A percentile compares a stretch with the other conserved stretches of the same genome.
These are phyloP conservation scores for Ormyrus nitidulus DNA, from an alignment of 2,888 invertebrate genomes.

Conservation along the genomic window DNA sequence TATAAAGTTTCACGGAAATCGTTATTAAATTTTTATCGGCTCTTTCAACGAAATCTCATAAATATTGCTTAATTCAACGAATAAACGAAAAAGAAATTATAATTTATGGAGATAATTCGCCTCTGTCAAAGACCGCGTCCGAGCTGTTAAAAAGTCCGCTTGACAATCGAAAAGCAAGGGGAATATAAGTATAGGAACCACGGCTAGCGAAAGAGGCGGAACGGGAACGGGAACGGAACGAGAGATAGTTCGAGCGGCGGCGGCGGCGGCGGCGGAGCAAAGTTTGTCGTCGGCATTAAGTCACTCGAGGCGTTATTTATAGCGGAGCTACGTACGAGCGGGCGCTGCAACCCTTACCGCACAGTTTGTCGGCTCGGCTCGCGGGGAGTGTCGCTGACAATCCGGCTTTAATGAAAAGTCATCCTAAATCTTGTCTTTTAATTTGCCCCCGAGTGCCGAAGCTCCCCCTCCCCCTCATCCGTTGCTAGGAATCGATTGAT, in stretches of 20 bases:
- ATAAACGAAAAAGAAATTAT: too few species aligned
- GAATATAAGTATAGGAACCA: constrained; percentile 21
- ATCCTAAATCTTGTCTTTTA: constrained; percentile 62
- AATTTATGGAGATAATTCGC: neutral
- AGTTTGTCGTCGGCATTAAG: constrained; percentile 68
- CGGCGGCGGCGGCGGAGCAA: constrained; percentile 58
- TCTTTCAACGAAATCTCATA: too few species aligned
- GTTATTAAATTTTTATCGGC: too few species aligned
- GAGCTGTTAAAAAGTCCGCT: constrained; percentile 12
- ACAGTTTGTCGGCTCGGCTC: constrained; percentile 62
- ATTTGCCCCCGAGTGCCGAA: constrained; percentile 32
- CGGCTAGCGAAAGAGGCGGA: constrained; percentile 1
- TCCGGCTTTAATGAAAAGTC: constrained; percentile 70
- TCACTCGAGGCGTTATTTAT: constrained; percentile 70
- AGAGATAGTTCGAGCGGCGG: constrained; percentile 19
- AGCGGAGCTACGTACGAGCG: constrained; percentile 56
- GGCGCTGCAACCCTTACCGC: constrained; percentile 63
- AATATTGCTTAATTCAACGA: too few species aligned
- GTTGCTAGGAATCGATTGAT: neutral
- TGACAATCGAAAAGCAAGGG: constrained; percentile 28
- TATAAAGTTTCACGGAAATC: too few species aligned
- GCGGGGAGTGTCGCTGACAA: constrained; percentile 69
- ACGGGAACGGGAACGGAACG: constrained; percentile 3
- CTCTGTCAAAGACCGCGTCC: constrained; percentile 1
- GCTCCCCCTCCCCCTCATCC: too few species aligned